Percentiles rank a stretch among this genome's conserved stretches.
Conservation (phyloP, 2,888 invertebrate species). For the Macrostomum cliftonense region DNA sequence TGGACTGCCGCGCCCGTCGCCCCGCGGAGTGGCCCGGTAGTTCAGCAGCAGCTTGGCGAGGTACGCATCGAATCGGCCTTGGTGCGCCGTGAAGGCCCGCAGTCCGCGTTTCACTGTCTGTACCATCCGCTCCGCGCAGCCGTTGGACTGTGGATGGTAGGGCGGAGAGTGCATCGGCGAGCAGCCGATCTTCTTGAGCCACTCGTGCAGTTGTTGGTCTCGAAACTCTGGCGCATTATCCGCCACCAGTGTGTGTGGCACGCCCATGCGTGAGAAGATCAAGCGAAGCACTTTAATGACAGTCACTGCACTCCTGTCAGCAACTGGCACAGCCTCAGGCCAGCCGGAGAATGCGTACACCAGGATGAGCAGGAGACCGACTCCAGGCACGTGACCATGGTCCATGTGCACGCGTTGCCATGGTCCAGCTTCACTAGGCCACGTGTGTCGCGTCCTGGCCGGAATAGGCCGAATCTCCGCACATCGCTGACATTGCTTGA, state of each 20-base stretch:
- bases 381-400: constrained; percentile 2
- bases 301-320: neutral
- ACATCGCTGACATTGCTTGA: constrained; percentile 1
- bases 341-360: constrained; percentile 4
- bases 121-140: constrained; percentile 8
- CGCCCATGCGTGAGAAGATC: constrained; percentile 7
- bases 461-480: neutral
- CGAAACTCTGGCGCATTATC: constrained; percentile 8
- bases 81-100: constrained; percentile 3
- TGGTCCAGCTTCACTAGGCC: neutral
- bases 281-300: constrained; percentile 1
- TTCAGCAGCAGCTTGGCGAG: constrained; percentile 6
- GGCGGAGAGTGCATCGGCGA: constrained; percentile 9
- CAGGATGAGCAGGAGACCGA: constrained; percentile 2
- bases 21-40: constrained; percentile 8
- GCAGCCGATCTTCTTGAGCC: constrained; percentile 8
- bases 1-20: constrained; percentile 2
- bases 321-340: constrained; percentile 3
- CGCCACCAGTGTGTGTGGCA: constrained; percentile 5
- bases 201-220: constrained; percentile 4
- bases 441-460: neutral
- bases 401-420: constrained; percentile 6
- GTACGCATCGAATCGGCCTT: constrained; percentile 7
- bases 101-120: constrained; percentile 8
- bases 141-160: constrained; percentile 7